Conservation (phyloP, 2,888 invertebrate genomes). For the Copidosoma aretas region DNA sequence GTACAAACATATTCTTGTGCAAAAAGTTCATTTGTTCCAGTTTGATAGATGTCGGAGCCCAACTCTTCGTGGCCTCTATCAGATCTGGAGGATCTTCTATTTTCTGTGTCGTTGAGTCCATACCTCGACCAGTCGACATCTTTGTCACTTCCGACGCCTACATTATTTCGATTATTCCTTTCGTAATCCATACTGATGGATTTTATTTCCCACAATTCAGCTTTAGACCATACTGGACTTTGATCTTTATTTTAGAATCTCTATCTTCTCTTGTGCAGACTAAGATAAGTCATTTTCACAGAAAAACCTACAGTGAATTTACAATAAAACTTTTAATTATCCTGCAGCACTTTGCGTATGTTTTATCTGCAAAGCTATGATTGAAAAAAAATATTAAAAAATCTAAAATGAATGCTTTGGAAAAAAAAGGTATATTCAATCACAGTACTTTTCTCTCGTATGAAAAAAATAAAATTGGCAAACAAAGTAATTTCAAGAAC, state of each 20-base stretch:
- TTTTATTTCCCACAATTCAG: constrained; percentile 2
- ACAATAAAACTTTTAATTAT: too few species aligned
- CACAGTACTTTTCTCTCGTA: too few species aligned
- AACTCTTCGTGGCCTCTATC: constrained; percentile 77
- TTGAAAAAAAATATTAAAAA: neutral
- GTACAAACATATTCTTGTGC: constrained; percentile 83
- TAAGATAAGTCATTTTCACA: constrained; percentile 9
- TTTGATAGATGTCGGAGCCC: constrained; percentile 82
- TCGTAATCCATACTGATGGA: constrained; percentile 47
- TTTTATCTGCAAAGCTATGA: too few species aligned
- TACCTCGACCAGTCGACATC: constrained; percentile 67
- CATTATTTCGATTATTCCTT: constrained; percentile 44
- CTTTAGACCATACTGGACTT: constrained; percentile 26
- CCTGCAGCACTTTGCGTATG: too few species aligned
- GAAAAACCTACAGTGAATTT: constrained; percentile 12
- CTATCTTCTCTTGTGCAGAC: neutral
- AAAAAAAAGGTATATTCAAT: too few species aligned
- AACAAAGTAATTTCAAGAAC: too few species aligned
- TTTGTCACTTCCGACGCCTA: constrained; percentile 44
- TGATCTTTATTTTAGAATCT: neutral
- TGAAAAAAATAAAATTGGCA: too few species aligned
- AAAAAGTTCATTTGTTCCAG: constrained; percentile 89
- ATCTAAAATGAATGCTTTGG: too few species aligned
- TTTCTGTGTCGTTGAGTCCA: constrained; percentile 64
- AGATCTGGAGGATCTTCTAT: constrained; percentile 64